Evolutionary conservation across 2,888 invertebrate species (phyloP), one percentile per base, ranked within the genome.

Genomic region (Gastracanthus pulcherrimus): DNA sequence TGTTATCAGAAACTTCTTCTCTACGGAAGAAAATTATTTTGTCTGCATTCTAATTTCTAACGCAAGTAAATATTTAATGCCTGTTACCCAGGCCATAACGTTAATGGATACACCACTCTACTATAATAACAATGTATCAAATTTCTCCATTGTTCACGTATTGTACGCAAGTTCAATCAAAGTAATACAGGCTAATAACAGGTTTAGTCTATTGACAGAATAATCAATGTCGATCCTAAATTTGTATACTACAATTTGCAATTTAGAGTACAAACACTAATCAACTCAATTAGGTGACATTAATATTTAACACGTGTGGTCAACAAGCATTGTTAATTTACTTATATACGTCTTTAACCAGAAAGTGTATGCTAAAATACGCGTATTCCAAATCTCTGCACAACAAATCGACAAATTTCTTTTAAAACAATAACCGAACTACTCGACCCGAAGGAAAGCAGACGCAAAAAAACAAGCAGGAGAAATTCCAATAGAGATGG

Each of bases 401-500:
- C n/a, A n/a, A n/a, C n/a, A n/a, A n/a, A n/a, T n/a, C n/a, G n/a
- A n/a, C n/a, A n/a, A n/a, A n/a, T n/a, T n/a, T n/a, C n/a, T n/a
- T n/a, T n/a, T n/a, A n/a, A n/a, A n/a, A n/a, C n/a, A n/a, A n/a
- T n/a, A n/a, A n/a, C n/a, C n/a, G n/a, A n/a, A n/a, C n/a, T n/a
- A n/a, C n/a, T n/a, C n/a, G n/a, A n/a, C n/a, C 16, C 13, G n/a
- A n/a, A 45, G 26, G 13, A 66, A 23, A 5, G 13, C 0, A 6
- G 19, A 13, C 1, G 45, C 13, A 16, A 58, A 11, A 72, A 4
- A n/a, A 3, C 38, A 60, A 60, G 41, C 11, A 29, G 19, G 75
- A 66, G 11, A 26, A 19, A 58, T 38, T 76, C 48, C 58, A 77
- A 77, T 77, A 70, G 62, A 60, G 48, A 70, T 48, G 55, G 31